Conservation (phyloP, 1,140 invertebrate genomes). For the Dinothrombium tinctorium region DNA sequence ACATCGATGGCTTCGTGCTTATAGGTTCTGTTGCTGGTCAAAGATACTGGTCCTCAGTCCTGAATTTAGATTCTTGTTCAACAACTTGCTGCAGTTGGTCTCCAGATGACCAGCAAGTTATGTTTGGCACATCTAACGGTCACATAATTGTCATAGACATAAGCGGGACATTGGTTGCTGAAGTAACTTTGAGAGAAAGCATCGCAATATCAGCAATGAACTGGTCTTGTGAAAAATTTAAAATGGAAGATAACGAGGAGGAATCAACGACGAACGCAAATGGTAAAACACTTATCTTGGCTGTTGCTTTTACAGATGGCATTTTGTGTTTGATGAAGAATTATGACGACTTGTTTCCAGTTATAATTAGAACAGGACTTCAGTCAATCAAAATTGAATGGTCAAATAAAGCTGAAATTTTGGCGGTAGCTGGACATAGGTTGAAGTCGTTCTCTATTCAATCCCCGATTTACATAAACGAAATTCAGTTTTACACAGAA, state of each 20-base stretch:
- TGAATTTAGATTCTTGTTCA: conserved; percentile 58
- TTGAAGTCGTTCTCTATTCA: background rate
- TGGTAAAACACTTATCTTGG: conserved; percentile 30
- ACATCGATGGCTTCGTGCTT: conserved; percentile 86
- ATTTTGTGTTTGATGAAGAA: conserved; percentile 62
- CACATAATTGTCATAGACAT: conserved; percentile 85
- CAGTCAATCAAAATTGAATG: conserved; percentile 62
- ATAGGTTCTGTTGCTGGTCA: conserved; percentile 90
- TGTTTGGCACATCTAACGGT: conserved; percentile 77
- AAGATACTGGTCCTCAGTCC: conserved; percentile 91
- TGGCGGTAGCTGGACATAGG: conserved; percentile 57
- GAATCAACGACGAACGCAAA: conserved; percentile 16
- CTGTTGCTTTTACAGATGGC: conserved; percentile 66
- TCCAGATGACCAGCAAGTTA: conserved; percentile 87
- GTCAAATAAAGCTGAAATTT: conserved; percentile 73
- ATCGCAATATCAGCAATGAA: conserved; percentile 61
- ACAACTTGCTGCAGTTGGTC: conserved; percentile 95
- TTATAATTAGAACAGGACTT: conserved; percentile 53
- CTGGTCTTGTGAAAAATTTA: conserved; percentile 93
- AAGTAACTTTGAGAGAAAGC: conserved; percentile 51
- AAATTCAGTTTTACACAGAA: background rate
- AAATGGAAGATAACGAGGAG: conserved; percentile 80
- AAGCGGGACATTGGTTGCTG: conserved; percentile 74
- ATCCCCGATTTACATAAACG: background rate
- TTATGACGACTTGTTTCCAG: conserved; percentile 73